Conservation (phyloP, 1,140 invertebrate genomes). For the Brachionus asplanchnoidis region DNA sequence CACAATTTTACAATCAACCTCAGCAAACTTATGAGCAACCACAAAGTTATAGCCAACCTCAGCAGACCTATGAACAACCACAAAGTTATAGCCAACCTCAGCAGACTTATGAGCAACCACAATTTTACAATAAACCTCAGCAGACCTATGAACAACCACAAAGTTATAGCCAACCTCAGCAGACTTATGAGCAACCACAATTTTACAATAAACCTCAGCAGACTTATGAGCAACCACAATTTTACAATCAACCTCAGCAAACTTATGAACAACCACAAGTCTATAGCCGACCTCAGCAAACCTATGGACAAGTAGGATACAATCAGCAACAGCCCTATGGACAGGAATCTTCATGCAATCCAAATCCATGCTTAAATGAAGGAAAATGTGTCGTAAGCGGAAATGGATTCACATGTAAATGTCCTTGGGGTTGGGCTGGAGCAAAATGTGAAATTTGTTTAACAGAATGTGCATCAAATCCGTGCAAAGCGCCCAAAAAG, state of each 20-base stretch:
- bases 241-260: background rate
- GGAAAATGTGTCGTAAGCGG: constrained; percentile 28
- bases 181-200: background rate
- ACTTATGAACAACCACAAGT: background rate
- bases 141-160: background rate
- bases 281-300: background rate
- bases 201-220: background rate
- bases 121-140: background rate
- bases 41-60: background rate
- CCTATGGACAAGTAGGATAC: background rate
- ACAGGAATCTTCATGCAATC: background rate
- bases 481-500: constrained; percentile 47
- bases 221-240: background rate
- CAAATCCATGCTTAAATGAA: constrained; percentile 41
- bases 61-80: background rate
- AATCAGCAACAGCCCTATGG: background rate
- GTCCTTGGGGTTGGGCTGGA: constrained; percentile 43
- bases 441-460: constrained; percentile 45
- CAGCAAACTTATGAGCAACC: background rate
- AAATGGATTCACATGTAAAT: constrained; percentile 5
- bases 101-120: background rate
- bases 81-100: background rate
- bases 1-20: background rate
- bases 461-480: constrained; percentile 46
- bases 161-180: background rate